A percentile compares a stretch with the other conserved stretches of the same genome.
Evolutionary conservation across 2,797 vertebrate species (phyloP).

Genomic region (Platalea minor): DNA sequence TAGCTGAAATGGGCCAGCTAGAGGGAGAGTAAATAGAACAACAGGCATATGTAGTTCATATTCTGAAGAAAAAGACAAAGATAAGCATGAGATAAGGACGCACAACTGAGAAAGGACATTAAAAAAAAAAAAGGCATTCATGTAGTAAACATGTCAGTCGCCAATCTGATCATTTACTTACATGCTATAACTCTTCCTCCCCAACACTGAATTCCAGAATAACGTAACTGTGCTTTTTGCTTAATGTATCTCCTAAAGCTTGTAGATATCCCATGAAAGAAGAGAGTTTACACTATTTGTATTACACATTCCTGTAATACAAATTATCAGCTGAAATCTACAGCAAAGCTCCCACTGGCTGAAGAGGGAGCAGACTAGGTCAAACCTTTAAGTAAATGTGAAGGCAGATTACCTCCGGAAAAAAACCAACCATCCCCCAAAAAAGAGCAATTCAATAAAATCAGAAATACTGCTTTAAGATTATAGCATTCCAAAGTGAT

Average conservation of each 20-base stretch:
- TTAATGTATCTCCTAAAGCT: not conserved
- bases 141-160: not conserved
- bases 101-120: not conserved
- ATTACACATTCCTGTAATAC: not conserved
- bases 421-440: not conserved
- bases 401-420: not conserved
- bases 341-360: not conserved
- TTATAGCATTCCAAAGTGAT: slow-evolving; percentile 18
- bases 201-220: not conserved
- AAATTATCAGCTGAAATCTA: not conserved
- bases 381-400: not conserved
- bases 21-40: not conserved
- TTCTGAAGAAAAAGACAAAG: not conserved
- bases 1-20: not conserved
- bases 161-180: not conserved
- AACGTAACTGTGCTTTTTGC: not conserved
- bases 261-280: not conserved
- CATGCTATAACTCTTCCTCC: not conserved
- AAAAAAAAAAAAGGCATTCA: not conserved
- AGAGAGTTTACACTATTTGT: not conserved
- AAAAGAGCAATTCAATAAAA: not conserved
- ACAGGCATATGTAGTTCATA: not conserved
- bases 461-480: not conserved
- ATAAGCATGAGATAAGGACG: not conserved
- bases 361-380: not conserved